phyloP scores from a whole-genome alignment of 2,797 vertebrate genomes.

The Acipenser oxyrinchus region DNA sequence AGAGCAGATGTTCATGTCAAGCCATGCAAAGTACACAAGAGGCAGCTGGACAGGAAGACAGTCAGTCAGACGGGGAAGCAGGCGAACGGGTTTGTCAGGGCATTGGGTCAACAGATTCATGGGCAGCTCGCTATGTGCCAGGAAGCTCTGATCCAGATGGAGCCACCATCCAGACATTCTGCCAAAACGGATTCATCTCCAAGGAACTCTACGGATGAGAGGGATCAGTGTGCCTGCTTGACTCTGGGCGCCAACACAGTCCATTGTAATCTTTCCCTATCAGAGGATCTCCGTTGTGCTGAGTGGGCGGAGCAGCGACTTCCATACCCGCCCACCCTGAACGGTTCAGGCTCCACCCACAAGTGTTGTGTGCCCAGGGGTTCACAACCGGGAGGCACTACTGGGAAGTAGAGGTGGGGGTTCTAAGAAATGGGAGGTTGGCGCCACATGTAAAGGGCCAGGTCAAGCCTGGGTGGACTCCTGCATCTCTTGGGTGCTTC shows the following conservation, averaged over 20 bases:
- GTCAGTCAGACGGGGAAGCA: slow-evolving; percentile 15
- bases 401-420: slow-evolving; percentile 19
- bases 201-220: too few species aligned
- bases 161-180: neutral
- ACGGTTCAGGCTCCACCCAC: slow-evolving; percentile 20
- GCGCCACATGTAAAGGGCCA: slow-evolving; percentile 20
- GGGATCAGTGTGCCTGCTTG: slow-evolving; percentile 1
- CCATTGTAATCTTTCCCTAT: slow-evolving; percentile 16
- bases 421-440: slow-evolving; percentile 21
- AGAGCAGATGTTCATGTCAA: slow-evolving; percentile 15
- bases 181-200: neutral
- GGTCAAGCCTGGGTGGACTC: slow-evolving; percentile 21
- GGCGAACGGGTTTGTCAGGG: neutral
- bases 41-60: slow-evolving; percentile 15
- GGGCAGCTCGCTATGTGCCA: slow-evolving; percentile 5
- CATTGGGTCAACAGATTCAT: slow-evolving; percentile 10
- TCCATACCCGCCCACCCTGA: slow-evolving; percentile 3
- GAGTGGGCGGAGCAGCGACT: slow-evolving; percentile 14
- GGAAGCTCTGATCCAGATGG: slow-evolving; percentile 9
- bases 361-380: slow-evolving; percentile 20
- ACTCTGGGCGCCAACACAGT: slow-evolving; percentile 18
- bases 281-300: slow-evolving; percentile 11
- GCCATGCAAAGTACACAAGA: slow-evolving; percentile 9
- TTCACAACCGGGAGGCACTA: slow-evolving; percentile 15
- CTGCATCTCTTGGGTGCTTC: slow-evolving; percentile 23